These are phyloP conservation scores for Machaerirhynchus nigripectus DNA, from an alignment of 2,113 vertebrate genomes.

Conservation along the genomic window DNA sequence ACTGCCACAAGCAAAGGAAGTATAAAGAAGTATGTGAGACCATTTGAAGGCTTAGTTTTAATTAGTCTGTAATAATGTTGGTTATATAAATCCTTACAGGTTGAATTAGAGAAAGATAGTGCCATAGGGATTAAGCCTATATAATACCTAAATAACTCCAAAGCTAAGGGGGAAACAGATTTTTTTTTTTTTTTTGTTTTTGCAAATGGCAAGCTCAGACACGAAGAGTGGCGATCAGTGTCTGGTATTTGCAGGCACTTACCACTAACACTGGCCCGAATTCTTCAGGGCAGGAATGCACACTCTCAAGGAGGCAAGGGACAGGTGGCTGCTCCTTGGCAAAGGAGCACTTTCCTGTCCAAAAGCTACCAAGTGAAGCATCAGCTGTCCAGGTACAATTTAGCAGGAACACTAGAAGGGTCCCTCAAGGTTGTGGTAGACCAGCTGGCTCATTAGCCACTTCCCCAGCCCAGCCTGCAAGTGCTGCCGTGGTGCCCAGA, in stretches of 20 bases:
- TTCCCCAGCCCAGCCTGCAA: neutral
- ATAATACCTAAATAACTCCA: neutral
- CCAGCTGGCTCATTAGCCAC: neutral
- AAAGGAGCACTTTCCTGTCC: neutral
- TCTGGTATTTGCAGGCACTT: neutral
- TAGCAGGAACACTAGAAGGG: neutral
- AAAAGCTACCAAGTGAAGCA: neutral
- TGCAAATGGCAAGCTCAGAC: neutral
- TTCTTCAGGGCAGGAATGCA: neutral
- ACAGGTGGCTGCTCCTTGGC: neutral
- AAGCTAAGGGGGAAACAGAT: neutral
- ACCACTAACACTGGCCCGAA: neutral
- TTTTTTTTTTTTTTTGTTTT: neutral
- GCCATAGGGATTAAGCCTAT: neutral
- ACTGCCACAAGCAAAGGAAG: neutral
- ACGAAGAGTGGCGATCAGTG: neutral
- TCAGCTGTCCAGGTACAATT: neutral
- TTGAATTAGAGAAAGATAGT: constrained; percentile 1
- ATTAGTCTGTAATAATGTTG: constrained; percentile 24
- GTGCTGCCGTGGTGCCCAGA: neutral
- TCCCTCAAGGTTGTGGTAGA: neutral
- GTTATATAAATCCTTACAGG: constrained; percentile 27
- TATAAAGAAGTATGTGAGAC: neutral
- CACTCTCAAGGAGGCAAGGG: neutral
- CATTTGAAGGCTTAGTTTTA: constrained; percentile 51